Conservation (phyloP, 2,888 invertebrate species). For the Rotaria macrura region DNA sequence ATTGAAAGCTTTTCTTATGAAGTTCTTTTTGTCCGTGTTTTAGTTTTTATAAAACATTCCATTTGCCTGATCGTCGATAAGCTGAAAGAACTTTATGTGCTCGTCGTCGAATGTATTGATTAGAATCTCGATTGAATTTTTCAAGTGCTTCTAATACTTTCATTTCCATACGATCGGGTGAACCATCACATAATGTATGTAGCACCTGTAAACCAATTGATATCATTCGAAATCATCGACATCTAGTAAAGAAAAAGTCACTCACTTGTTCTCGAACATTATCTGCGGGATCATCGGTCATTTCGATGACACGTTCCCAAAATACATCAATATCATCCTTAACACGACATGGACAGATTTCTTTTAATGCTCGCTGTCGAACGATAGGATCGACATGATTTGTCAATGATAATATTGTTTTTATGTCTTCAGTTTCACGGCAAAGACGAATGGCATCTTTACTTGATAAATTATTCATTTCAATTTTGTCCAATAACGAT, state of each 20-base stretch:
- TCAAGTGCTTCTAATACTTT: constrained; percentile 43
- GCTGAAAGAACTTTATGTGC: constrained; percentile 43
- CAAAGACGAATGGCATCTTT: constrained; percentile 27
- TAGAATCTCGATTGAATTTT: constrained; percentile 42
- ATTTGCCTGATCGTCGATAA: constrained; percentile 44
- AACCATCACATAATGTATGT: constrained; percentile 47
- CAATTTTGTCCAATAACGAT: neutral
- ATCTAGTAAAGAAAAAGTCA: no score
- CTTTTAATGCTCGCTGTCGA: constrained; percentile 42
- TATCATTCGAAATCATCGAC: neutral
- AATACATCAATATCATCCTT: constrained; percentile 43
- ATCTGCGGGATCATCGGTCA: constrained; percentile 41
- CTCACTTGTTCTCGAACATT: constrained; percentile 41
- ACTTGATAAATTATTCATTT: neutral
- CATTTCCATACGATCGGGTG: constrained; percentile 43
- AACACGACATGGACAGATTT: constrained; percentile 49
- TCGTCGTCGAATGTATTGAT: constrained; percentile 41
- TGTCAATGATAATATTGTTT: constrained; percentile 42
- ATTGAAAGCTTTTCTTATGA: no score
- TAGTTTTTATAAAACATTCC: constrained; percentile 45
- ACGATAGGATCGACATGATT: constrained; percentile 42
- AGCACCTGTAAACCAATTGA: constrained; percentile 37
- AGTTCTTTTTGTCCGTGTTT: no score
- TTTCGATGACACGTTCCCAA: constrained; percentile 44
- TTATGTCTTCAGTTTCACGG: constrained; percentile 41